A percentile compares a stretch with the other conserved stretches of the same genome.
These are phyloP conservation scores for Ischnura elegans DNA, from an alignment of 2,888 invertebrate species.

Conservation along the genomic window DNA sequence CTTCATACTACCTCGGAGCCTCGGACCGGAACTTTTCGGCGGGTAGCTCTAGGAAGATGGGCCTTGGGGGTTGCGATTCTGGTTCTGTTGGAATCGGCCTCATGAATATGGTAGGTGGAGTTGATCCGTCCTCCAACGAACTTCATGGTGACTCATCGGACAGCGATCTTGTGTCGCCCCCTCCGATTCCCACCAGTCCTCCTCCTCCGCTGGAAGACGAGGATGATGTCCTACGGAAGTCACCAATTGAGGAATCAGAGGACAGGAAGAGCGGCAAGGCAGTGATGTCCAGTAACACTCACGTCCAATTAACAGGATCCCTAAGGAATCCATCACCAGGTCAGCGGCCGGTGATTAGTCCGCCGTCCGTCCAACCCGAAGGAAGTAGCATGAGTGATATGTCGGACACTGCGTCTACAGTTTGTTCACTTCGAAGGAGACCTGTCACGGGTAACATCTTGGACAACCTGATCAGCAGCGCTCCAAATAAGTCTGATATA, in stretches of 20 bases:
- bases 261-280: conserved; percentile 11
- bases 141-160: conserved; percentile 90
- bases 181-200: conserved; percentile 87
- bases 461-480: conserved; percentile 84
- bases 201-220: conserved; percentile 84
- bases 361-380: conserved; percentile 74
- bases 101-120: conserved; percentile 71
- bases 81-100: conserved; percentile 42
- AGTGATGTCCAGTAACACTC: not conserved
- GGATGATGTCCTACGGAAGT: conserved; percentile 61
- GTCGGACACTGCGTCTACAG: conserved; percentile 79
- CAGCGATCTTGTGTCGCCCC: conserved; percentile 88
- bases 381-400: conserved; percentile 75
- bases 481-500: conserved; percentile 72
- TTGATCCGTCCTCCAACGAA: conserved; percentile 74
- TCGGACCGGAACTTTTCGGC: conserved; percentile 76
- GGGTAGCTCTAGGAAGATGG: conserved; percentile 17
- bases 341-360: conserved; percentile 74
- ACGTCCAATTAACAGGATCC: conserved; percentile 70
- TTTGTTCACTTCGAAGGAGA: conserved; percentile 84
- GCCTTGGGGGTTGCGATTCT: conserved; percentile 41
- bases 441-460: conserved; percentile 86
- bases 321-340: conserved; percentile 74
- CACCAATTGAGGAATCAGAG: conserved; percentile 71
- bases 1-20: conserved; percentile 90